phyloP scores from a whole-genome alignment of 2,113 vertebrate species.

The Oryzias curvinotus region DNA sequence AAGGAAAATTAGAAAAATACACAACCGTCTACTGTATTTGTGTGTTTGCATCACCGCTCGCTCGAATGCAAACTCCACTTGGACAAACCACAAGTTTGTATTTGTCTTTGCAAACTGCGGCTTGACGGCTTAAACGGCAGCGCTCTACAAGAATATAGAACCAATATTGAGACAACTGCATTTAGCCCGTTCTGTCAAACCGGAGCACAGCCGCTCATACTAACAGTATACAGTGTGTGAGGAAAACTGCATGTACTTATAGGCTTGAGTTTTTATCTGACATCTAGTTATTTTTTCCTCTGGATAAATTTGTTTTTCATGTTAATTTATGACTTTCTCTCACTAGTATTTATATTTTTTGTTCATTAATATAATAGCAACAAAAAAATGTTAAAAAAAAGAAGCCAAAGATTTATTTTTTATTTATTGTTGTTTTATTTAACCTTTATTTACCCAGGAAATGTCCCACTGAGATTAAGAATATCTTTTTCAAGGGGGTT shows the following conservation, averaged over 20 bases:
- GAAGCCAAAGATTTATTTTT: too few species aligned
- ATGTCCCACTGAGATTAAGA: too few species aligned
- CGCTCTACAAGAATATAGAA: slow-evolving; percentile 55
- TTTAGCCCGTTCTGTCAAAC: slow-evolving; percentile 59
- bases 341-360: too few species aligned
- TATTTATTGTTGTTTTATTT: too few species aligned
- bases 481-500: too few species aligned
- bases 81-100: slow-evolving; percentile 67
- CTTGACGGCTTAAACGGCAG: slow-evolving; percentile 58
- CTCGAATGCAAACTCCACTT: slow-evolving; percentile 65
- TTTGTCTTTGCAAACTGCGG: slow-evolving; percentile 60
- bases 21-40: slow-evolving; percentile 51
- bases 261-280: slow-evolving; percentile 24
- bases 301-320: slow-evolving; percentile 7
- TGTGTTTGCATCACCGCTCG: slow-evolving; percentile 60
- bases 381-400: not conserved
- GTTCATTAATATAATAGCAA: slow-evolving; percentile 18
- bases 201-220: slow-evolving; percentile 40
- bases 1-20: slow-evolving; percentile 70
- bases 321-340: too few species aligned
- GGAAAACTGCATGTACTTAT: slow-evolving; percentile 16
- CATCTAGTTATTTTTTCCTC: slow-evolving; percentile 26
- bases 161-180: slow-evolving; percentile 70
- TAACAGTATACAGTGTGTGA: slow-evolving; percentile 16
- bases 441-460: too few species aligned